A percentile compares a stretch with the other conserved stretches of the same genome.
Evolutionary conservation across 2,888 invertebrate genomes (phyloP).

Genomic region (Diogma glabrata): DNA sequence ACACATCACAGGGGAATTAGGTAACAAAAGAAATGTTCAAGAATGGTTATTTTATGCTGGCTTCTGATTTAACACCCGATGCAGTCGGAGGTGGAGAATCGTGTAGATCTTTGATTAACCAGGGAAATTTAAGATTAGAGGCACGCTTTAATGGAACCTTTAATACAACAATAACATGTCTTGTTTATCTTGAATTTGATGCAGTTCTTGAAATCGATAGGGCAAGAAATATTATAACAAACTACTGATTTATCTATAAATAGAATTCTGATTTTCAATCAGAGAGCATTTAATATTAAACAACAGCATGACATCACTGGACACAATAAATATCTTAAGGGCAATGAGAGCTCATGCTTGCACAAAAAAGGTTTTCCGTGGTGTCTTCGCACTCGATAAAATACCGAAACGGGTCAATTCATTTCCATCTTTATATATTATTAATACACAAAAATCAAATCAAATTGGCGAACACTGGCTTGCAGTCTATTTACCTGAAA

Average conservation of each 20-base stretch:
- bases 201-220: not conserved
- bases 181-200: not conserved
- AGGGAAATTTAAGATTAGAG: not conserved
- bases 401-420: not conserved
- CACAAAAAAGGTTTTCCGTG: not conserved
- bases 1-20: not conserved
- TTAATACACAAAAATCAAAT: not conserved
- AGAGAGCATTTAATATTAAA: too few relatives aligned
- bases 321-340: too few relatives aligned
- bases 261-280: too few relatives aligned
- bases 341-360: too few relatives aligned
- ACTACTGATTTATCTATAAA: conserved; percentile 1
- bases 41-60: not conserved
- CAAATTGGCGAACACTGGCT: not conserved
- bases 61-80: not conserved
- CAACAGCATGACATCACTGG: too few relatives aligned
- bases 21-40: not conserved
- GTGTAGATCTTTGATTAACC: not conserved
- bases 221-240: not conserved
- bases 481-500: not conserved
- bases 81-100: not conserved
- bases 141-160: not conserved
- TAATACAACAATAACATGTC: not conserved
- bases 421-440: not conserved
- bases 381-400: not conserved